These are phyloP conservation scores for Haliclystus octoradiatus DNA, from an alignment of 30 jellyfish, hydroid and myxozoan species.

Conservation along the genomic window DNA sequence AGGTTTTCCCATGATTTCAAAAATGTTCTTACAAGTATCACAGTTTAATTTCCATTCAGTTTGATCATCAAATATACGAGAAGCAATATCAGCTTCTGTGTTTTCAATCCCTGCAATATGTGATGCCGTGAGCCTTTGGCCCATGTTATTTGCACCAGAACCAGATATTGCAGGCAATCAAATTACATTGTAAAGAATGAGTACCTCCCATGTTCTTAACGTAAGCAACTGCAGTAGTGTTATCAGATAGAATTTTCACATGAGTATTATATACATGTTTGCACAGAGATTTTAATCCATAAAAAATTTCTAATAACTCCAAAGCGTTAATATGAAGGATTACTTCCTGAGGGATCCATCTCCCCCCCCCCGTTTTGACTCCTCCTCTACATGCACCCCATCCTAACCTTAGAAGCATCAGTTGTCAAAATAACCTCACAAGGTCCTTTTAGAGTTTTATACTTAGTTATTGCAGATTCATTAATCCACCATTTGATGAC, in stretches of 20 bases:
- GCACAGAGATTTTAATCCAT: constrained; percentile 6
- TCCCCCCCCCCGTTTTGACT: too few relatives aligned
- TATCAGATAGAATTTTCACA: constrained; percentile 9
- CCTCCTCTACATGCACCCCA: too few relatives aligned
- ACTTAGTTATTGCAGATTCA: too few relatives aligned
- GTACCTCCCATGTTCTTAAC: constrained; percentile 28
- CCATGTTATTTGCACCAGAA: constrained; percentile 3
- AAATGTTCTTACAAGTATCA: not conserved
- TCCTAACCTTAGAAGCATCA: too few relatives aligned
- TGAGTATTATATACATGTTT: not conserved
- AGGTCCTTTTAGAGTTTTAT: too few relatives aligned
- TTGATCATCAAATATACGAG: constrained; percentile 11
- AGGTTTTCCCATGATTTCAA: not conserved
- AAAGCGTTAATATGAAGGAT: constrained; percentile 9
- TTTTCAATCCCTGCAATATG: constrained; percentile 14
- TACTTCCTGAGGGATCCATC: too few relatives aligned
- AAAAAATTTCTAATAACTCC: constrained; percentile 8
- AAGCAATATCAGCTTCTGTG: constrained; percentile 7
- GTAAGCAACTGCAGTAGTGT: constrained; percentile 21
- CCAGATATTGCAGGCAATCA: constrained; percentile 7
- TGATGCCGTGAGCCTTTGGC: constrained; percentile 13
- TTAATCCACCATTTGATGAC: too few relatives aligned
- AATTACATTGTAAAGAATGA: constrained; percentile 14
- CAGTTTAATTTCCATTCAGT: constrained; percentile 14
- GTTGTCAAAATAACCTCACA: too few relatives aligned